A percentile compares a stretch with the other conserved stretches of the same genome.
Evolutionary conservation across 2,888 invertebrate species (phyloP).

Genomic region (Helobdella robusta): DNA sequence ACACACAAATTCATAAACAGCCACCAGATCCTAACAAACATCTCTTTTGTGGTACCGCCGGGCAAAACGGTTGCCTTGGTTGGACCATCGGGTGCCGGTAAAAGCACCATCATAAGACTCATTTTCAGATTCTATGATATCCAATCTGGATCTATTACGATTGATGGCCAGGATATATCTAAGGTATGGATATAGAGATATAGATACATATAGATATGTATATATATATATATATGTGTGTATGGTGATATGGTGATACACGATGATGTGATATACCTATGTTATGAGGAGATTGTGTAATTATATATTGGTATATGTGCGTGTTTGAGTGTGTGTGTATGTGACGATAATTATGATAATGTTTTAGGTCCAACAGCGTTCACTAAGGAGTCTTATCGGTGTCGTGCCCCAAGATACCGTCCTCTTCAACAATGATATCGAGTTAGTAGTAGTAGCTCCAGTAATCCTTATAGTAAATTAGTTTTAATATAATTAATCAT

Average conservation of each 20-base stretch:
- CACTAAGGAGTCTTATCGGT: conserved; percentile 52
- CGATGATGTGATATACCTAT: no score
- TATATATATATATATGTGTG: no score
- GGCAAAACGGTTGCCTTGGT: conserved; percentile 47
- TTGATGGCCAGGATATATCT: conserved; percentile 47
- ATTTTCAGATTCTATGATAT: conserved; percentile 51
- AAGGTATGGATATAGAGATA: conserved; percentile 34
- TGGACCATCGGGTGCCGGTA: conserved; percentile 41
- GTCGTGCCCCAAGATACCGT: conserved; percentile 70
- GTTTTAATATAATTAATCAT: no score
- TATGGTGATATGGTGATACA: no score
- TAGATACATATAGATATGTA: no score
- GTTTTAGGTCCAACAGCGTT: conserved; percentile 51
- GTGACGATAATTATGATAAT: no score
- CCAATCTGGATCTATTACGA: conserved; percentile 41
- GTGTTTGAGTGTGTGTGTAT: no score
- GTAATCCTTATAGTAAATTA: no score
- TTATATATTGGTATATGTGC: no score
- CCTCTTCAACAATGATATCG: conserved; percentile 81
- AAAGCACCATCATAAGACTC: conserved; percentile 50
- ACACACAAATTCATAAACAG: conserved; percentile 36
- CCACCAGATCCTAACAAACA: conserved; percentile 42
- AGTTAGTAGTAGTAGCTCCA: conserved; percentile 54
- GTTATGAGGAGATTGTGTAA: no score
- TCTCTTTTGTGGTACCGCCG: conserved; percentile 44